Evolutionary conservation across 2,888 invertebrate species (phyloP), one percentile per base, ranked within the genome.

Genomic region (Lottia scabra): DNA sequence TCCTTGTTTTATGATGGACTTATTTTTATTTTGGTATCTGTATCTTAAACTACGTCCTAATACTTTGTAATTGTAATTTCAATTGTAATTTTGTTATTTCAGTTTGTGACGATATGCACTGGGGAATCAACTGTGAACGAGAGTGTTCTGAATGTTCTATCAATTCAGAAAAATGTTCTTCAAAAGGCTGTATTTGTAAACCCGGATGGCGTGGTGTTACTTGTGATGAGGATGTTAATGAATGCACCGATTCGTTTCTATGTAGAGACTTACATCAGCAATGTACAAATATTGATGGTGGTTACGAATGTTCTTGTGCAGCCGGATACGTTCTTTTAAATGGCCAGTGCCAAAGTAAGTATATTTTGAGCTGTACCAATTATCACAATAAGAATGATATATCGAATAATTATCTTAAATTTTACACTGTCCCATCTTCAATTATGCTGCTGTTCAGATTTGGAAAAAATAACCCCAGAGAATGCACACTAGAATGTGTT

Each of bases 211-310:
- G 65, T 23, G 71, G 71, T 12, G 0, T 30, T 5, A 27, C n/a
- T 12, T 71, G 71, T 46, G 38, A 16, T 12, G 44, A 19, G 6
- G 64, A 71, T 44, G 30, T 71, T 15, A 45, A 71, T 62, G 71
- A 71, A 26, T 71, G 71, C 23, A 19, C 4, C 16, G 62, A 63
- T 26, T 6, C 19, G 10, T 19, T 23, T 23, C 19, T 10, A 23
- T 56, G 56, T 23, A 56, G 12, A 12, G 56, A 0, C 23, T 19
- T 56, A 3, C 23, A 56, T 56, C 56, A 56, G 13, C 56, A 0
- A 56, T 56, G 56, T 56, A 56, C 23, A 2, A 56, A 56, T 19
- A 56, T 23, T 23, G 56, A 56, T 56, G 19, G 56, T 4, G 56
- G 56, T 8, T 56, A 23, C 23, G 12, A 2, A 1, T 56, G 56